Percentiles rank a stretch among this genome's conserved stretches.
These are phyloP conservation scores for Somateria mollissima DNA, from an alignment of 2,797 vertebrate genomes.

Conservation along the genomic window DNA sequence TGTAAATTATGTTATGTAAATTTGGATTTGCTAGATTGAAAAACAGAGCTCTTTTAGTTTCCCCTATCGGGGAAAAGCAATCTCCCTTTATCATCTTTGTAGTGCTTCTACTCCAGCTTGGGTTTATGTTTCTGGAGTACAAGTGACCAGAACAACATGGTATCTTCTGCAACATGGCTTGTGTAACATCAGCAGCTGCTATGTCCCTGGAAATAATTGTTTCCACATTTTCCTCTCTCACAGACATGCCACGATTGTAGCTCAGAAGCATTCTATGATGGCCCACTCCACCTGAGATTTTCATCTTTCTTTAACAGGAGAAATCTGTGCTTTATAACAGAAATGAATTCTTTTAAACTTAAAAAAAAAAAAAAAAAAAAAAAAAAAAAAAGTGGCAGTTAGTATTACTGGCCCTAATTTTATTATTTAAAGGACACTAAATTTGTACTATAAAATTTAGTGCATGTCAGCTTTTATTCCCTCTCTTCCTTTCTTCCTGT, in stretches of 20 bases:
- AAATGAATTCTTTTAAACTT: not conserved
- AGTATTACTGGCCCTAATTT: not conserved
- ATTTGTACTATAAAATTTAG: not conserved
- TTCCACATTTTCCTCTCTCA: not conserved
- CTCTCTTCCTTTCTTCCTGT: not conserved
- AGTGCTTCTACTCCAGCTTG: not conserved
- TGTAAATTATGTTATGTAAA: not conserved
- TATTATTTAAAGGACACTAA: not conserved
- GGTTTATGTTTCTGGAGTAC: not conserved
- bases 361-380: not conserved
- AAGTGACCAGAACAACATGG: not conserved
- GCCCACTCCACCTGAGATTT: not conserved
- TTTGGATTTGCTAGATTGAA: not conserved
- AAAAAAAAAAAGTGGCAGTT: not conserved
- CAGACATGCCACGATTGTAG: not conserved
- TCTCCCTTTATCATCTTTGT: fast-evolving
- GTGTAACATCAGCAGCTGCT: not conserved
- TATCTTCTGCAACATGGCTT: not conserved
- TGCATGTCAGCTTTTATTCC: not conserved
- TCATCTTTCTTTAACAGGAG: not conserved
- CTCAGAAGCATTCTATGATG: not conserved
- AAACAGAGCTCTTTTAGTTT: not conserved
- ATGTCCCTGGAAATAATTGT: not conserved
- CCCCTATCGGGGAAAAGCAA: not conserved
- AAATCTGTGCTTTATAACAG: not conserved